Evolutionary conservation across 1,140 invertebrate genomes (phyloP), one percentile per base, ranked within the genome.

Genomic region (Marisa cornuarietis): DNA sequence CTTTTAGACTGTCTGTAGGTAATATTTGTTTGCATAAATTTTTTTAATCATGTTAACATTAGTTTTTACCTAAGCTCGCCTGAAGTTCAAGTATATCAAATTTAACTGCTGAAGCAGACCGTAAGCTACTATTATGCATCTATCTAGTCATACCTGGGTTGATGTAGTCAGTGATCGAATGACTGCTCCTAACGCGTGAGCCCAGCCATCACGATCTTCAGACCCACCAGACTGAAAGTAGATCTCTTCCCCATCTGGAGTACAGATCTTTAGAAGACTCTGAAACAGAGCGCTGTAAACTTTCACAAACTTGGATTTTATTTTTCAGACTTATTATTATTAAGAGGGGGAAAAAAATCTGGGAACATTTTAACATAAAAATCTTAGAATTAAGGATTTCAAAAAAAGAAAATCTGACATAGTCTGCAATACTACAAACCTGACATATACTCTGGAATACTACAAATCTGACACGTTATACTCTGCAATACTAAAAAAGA

Each of bases 141-240:
- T 24, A 10, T 24, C 52, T 42, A 26, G 54, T 7, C 31, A 22
- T 74, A 87, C 87, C 84, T 88, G 82, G 75, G 84, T 83, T 31
- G 85, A 82, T 22, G 84, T 84, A 54, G 81, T 86, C 0, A 86
- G 80, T 20, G 84, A 85, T 2, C 87, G 80, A 20, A 88, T 85
- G 20, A 88, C 87, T 62, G 87, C 87, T 22, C 84, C 83, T 31
- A 88, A 82, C 16, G 84, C 85, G 79, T 88, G 87, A 26, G 87
- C 85, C 87, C 87, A 88, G 9, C 83, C 78, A 74, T 88, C 85
- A 63, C 87, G 79, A 61, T 88, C 87, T 16, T 84, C 83, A 52
- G 81, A 76, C 20, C 87, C 85, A 26, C 83, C 85, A 31, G 87
- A 85, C 54, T 85, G 83, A 51, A 85, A 82, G 63, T 84, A 84